Evolutionary conservation across 1,140 invertebrate genomes (phyloP).

Genomic region (Eueides isabella): DNA sequence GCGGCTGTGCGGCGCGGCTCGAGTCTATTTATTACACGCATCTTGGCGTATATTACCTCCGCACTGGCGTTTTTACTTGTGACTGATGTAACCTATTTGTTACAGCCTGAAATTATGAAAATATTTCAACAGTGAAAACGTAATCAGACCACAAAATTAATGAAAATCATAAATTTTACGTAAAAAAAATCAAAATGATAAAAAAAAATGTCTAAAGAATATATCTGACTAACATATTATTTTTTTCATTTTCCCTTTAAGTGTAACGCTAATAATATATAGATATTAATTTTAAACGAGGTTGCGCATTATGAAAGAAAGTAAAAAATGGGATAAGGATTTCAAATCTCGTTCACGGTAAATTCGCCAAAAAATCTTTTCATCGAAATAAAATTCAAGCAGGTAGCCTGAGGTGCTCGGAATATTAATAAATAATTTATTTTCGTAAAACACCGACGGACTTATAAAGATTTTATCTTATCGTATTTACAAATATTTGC

Average conservation of each 20-base stretch:
- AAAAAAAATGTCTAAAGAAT: background rate
- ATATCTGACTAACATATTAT: no score
- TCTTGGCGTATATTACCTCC: conserved; percentile 11
- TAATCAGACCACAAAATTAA: background rate
- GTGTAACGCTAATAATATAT: background rate
- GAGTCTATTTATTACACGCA: conserved; percentile 2
- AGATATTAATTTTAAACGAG: conserved; percentile 6
- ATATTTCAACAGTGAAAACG: background rate
- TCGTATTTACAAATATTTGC: conserved; percentile 6
- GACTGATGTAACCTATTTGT: background rate
- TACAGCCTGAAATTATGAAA: background rate
- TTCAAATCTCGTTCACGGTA: background rate
- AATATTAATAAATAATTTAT: conserved; percentile 14
- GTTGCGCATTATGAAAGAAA: background rate
- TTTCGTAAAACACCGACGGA: background rate
- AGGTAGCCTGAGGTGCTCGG: conserved; percentile 4
- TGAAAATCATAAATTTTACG: background rate
- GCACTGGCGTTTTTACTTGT: conserved; percentile 5
- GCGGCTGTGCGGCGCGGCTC: conserved; percentile 5
- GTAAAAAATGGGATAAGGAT: background rate
- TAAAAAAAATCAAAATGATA: no score
- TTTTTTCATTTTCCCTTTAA: background rate
- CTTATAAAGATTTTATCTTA: background rate
- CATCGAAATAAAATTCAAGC: conserved; percentile 7
- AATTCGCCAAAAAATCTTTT: conserved; percentile 8